phyloP scores from a whole-genome alignment of 2,797 vertebrate species.

The Dendrocincla fuliginosa region DNA sequence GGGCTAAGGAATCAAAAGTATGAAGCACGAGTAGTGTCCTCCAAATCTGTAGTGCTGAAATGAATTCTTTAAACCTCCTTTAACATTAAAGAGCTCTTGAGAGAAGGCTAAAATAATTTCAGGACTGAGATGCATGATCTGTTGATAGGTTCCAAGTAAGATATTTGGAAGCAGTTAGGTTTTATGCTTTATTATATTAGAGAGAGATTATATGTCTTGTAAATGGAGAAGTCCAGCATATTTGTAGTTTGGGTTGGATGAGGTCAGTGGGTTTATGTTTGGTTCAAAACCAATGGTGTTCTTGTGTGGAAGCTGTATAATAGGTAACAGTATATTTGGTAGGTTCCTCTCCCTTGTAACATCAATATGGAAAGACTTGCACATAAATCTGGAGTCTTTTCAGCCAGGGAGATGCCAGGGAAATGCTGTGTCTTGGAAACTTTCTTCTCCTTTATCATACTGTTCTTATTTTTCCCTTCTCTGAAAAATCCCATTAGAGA shows the following conservation, averaged over 20 bases:
- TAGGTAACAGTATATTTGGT: neutral
- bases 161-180: neutral
- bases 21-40: neutral
- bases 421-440: neutral
- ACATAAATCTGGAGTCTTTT: neutral
- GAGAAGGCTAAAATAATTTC: neutral
- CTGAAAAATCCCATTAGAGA: neutral
- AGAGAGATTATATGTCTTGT: neutral
- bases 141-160: neutral
- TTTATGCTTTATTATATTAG: neutral
- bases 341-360: neutral
- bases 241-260: neutral
- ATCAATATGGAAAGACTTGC: neutral
- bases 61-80: neutral
- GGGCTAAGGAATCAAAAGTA: neutral
- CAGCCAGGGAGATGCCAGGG: neutral
- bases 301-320: neutral
- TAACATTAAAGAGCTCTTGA: neutral
- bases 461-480: neutral
- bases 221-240: neutral
- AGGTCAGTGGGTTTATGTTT: neutral
- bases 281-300: fast-evolving
- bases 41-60: neutral
- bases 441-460: neutral
- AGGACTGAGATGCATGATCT: neutral